phyloP scores from a whole-genome alignment of 2,113 vertebrate genomes.

The Syrmaticus mikado region DNA sequence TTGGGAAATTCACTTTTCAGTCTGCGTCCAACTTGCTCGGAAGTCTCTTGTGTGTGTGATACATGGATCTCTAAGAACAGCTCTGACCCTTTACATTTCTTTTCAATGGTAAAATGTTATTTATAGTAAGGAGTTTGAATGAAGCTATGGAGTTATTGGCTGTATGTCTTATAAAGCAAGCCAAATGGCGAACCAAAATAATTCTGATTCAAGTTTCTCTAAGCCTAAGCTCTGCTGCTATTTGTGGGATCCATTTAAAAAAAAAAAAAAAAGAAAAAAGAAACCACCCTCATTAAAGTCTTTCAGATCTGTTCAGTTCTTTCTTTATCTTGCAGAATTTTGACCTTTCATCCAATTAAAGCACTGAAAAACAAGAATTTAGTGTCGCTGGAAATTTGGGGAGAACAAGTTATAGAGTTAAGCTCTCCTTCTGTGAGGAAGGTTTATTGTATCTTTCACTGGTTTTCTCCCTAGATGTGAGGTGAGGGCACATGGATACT shows the following conservation, averaged over 20 bases:
- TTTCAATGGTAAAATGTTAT: slow-evolving; percentile 10
- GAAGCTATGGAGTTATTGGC: not conserved
- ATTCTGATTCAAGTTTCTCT: not conserved
- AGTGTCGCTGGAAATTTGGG: not conserved
- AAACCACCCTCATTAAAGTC: not conserved
- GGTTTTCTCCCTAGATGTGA: not conserved
- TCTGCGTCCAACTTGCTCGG: fast-evolving
- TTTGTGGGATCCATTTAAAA: not conserved
- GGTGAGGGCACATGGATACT: not conserved
- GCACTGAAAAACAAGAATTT: not conserved
- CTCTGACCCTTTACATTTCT: slow-evolving; percentile 22
- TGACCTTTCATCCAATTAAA: not conserved
- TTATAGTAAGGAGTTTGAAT: slow-evolving; percentile 13
- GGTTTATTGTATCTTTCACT: not conserved
- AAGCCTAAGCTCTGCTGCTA: not conserved
- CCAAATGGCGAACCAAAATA: slow-evolving; percentile 15
- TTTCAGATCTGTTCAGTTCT: not conserved
- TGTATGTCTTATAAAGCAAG: slow-evolving; percentile 7
- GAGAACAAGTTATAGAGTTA: too few species aligned
- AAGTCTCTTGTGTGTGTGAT: not conserved
- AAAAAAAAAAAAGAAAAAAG: not conserved
- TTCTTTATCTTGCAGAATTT: not conserved
- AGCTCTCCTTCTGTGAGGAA: not conserved
- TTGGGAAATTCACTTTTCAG: not conserved
- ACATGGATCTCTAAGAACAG: not conserved